Conservation (phyloP, 2,113 vertebrate genomes). For the Cottus gobio region DNA sequence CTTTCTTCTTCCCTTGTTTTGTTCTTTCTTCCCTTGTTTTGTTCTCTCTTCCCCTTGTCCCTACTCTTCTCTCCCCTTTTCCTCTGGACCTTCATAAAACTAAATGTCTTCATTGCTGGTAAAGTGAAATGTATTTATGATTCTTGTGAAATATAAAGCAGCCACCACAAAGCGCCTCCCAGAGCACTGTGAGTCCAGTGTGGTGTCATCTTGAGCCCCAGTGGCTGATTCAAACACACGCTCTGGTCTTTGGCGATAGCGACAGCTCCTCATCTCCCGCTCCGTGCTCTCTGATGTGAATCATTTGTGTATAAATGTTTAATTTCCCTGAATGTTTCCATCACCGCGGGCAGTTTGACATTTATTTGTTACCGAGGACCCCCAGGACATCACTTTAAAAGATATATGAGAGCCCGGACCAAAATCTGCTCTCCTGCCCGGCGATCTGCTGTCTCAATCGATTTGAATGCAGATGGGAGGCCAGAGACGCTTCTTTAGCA, state of each 20-base stretch:
- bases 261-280: slow-evolving; percentile 22
- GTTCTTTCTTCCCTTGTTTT: background rate
- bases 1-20: background rate
- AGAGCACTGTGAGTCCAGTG: background rate
- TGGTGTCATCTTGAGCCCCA: slow-evolving; percentile 15
- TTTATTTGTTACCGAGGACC: slow-evolving; percentile 31
- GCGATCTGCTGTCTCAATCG: slow-evolving; percentile 16
- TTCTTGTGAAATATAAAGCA: background rate
- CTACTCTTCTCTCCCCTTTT: background rate
- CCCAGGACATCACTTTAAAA: slow-evolving; percentile 27
- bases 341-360: slow-evolving; percentile 38
- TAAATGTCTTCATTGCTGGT: slow-evolving; percentile 18
- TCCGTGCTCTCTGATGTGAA: slow-evolving; percentile 37
- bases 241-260: slow-evolving; percentile 25
- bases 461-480: slow-evolving; percentile 12
- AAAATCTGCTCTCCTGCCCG: slow-evolving; percentile 8
- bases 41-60: background rate
- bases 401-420: slow-evolving; percentile 33
- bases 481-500: background rate
- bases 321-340: slow-evolving; percentile 41
- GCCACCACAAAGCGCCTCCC: background rate
- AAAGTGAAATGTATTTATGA: slow-evolving; percentile 24
- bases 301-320: slow-evolving; percentile 55
- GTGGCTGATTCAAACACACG: background rate
- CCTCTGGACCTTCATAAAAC: slow-evolving; percentile 12